A percentile compares a stretch with the other conserved stretches of the same genome.
phyloP scores from a whole-genome alignment of 1,140 invertebrate species.

The Neodiprion virginianus region DNA sequence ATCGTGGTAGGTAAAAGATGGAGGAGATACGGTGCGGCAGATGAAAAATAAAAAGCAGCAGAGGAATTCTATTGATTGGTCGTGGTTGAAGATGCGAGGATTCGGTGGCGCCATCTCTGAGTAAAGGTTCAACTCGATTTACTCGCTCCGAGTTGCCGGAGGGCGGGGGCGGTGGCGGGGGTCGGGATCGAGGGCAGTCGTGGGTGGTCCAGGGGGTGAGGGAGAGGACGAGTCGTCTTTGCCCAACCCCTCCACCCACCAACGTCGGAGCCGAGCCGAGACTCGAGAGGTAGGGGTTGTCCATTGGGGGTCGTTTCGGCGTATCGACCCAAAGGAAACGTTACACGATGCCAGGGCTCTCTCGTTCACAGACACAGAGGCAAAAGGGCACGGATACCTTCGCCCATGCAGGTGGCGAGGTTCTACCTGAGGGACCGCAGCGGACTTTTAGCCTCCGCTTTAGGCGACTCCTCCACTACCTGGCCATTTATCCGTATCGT shows the following conservation, averaged over 20 bases:
- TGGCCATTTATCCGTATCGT: neutral
- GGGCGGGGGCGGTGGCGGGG: neutral
- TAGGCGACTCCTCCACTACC: too few species aligned
- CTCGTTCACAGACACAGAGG: too few species aligned
- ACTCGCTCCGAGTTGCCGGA: neutral
- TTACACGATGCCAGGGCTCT: neutral
- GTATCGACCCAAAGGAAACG: neutral
- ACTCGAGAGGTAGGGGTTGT: neutral
- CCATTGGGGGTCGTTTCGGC: neutral
- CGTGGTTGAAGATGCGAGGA: neutral
- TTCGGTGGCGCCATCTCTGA: conserved; percentile 1
- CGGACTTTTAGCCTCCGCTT: too few species aligned
- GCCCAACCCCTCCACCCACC: neutral
- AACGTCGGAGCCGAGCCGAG: neutral
- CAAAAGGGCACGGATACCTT: too few species aligned
- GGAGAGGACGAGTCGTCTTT: neutral
- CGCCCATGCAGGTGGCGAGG: too few species aligned
- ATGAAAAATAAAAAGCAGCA: too few species aligned
- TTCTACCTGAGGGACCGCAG: too few species aligned
- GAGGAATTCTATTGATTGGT: too few species aligned
- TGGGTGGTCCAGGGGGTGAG: neutral
- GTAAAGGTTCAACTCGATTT: neutral
- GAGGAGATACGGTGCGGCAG: too few species aligned
- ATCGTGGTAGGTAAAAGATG: too few species aligned
- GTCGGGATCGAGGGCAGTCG: neutral